Conservation (phyloP, 2,888 invertebrate species). For the Uloborus plumipes region DNA sequence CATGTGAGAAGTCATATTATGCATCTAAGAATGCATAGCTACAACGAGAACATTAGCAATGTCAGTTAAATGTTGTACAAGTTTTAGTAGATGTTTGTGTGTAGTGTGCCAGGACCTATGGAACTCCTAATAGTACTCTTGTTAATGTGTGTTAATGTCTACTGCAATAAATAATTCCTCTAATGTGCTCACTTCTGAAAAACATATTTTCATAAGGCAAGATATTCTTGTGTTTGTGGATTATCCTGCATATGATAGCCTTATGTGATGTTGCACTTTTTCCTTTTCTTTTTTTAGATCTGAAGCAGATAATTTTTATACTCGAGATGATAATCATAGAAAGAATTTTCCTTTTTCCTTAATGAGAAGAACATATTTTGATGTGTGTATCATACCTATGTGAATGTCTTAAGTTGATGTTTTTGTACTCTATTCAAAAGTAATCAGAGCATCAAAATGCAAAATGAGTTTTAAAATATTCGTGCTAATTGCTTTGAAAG, state of each 20-base stretch:
- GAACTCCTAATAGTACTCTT: conserved; percentile 29
- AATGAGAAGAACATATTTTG: no score
- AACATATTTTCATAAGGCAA: conserved; percentile 46
- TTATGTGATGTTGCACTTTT: not conserved
- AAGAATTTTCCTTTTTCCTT: not conserved
- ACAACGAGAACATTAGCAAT: conserved; percentile 65
- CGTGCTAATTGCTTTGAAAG: no score
- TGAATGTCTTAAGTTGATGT: no score
- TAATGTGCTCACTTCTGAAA: conserved; percentile 49
- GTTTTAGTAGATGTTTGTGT: conserved; percentile 51
- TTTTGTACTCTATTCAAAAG: no score
- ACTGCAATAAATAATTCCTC: conserved; percentile 61
- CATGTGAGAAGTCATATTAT: conserved; percentile 23
- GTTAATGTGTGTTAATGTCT: conserved; percentile 53
- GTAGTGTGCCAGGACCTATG: conserved; percentile 37
- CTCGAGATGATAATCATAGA: conserved; percentile 8
- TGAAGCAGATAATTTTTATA: not conserved
- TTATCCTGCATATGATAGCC: conserved; percentile 3
- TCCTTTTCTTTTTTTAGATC: not conserved
- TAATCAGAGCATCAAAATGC: no score
- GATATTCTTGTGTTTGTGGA: not conserved
- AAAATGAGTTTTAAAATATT: no score
- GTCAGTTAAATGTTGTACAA: conserved; percentile 53
- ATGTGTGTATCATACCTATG: no score
- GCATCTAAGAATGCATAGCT: conserved; percentile 59